Evolutionary conservation across 2,113 vertebrate species (phyloP), one percentile per base, ranked within the genome.

Genomic region (Odocoileus hemionus): DNA sequence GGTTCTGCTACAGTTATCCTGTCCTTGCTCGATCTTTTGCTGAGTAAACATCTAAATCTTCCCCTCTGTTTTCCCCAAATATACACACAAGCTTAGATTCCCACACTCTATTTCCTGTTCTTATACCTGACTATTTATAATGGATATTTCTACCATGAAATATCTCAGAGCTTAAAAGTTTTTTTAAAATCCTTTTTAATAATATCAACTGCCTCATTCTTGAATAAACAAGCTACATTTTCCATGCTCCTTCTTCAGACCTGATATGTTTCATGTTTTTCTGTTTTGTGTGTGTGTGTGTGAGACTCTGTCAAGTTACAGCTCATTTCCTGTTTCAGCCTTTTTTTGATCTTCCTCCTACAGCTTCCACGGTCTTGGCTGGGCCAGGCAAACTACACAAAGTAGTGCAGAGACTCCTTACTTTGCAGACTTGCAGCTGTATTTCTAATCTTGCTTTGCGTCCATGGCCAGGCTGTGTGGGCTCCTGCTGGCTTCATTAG

Each of bases 311-410:
- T 96, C 85, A 91, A 95, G 54, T 91, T 85, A 96, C 36, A 97
- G 93, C 93, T 97, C 60, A 91, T 97, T 98, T 98, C 92, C 76
- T 92, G 89, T 89, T 86, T 89, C 86, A 61, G 33, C n/a, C 47
- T 30, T 60, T 80, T 86, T 83, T 85, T 82, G 6, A 80, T 96
- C 76, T 82, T 85, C 92, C 54, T 96, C 87, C 95, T 58, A 92
- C 58, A 61, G 23, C 17, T 87, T 92, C 84, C 54, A 58, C 0
- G 0, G 15, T 92, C 70, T 85, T 92, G 98, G n/a, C 88, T 57
- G 58, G 80, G 85, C 47, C 26, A 95, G 43, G 83, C 11, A 70
- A 83, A 64, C 11, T 52, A 52, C 47, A n/a, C 39, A 64, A 58
- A 80, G 67, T 83, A 26, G 9, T 45, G 86, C 13, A 76, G 89